Conservation (phyloP, 2,888 invertebrate species). For the Linyphia triangularis region DNA sequence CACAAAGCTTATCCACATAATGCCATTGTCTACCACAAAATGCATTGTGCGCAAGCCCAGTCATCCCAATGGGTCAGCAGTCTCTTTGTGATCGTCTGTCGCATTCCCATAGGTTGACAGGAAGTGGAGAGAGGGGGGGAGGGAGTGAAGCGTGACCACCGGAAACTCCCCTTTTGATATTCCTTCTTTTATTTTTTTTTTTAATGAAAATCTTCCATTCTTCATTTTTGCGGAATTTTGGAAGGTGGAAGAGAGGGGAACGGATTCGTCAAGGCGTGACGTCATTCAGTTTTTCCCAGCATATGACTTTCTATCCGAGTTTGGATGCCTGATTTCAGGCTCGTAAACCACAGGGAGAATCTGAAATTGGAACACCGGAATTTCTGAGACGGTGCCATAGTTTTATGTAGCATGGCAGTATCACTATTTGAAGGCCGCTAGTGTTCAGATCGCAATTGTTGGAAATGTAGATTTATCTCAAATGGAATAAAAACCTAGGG, state of each 20-base stretch:
- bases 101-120: background rate
- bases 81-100: background rate
- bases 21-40: too few species aligned
- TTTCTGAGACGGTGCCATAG: too few species aligned
- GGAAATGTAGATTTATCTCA: too few species aligned
- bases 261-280: background rate
- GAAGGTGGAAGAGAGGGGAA: background rate
- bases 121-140: background rate
- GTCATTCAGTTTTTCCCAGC: too few species aligned
- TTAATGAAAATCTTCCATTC: background rate
- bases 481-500: too few species aligned
- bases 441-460: too few species aligned
- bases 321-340: too few species aligned
- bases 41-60: background rate
- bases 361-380: too few species aligned
- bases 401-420: too few species aligned
- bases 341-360: too few species aligned
- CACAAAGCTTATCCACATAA: background rate
- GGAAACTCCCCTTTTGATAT: background rate
- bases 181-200: background rate
- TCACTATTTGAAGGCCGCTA: too few species aligned
- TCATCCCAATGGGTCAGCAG: background rate
- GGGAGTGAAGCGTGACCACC: background rate
- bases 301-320: too few species aligned
- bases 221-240: background rate